Evolutionary conservation across 2,113 vertebrate genomes (phyloP), one percentile per base, ranked within the genome.

Genomic region (Hirundichthys speculiger): DNA sequence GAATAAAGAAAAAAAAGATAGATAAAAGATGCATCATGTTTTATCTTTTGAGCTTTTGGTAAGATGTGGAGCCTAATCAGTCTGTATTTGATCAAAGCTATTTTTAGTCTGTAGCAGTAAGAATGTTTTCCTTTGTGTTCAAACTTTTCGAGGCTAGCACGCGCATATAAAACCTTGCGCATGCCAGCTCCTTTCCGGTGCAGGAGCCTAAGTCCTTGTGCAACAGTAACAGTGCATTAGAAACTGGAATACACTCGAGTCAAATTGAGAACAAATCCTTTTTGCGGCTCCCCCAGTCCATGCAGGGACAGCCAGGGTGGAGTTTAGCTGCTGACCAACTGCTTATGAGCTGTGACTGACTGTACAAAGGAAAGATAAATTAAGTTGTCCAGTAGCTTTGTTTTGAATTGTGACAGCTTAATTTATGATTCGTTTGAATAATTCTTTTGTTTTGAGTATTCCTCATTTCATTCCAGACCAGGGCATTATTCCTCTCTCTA

Each of bases 181-280:
- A 88, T 77, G 79, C 69, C 56, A 63, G 38, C 43, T 50, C 75
- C 50, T 89, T 91, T 86, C 84, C 75, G 25, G 82, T 75, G 21
- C 51, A 40, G 27, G 22, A 61, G 73, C 46, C 79, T 86, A 82
- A 91, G 77, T 84, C 75, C 64, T 83, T 83, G 78, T 65, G 77
- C 83, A 86, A 80, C 65, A 81, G 69, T 64, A 69, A 72, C 75
- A 76, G 70, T 76, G 68, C 50, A 25, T 78, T 71, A 82, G 80
- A 75, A 82, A 80, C 72, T 55, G 66, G 80, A 86, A 82, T 69
- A 82, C 67, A 86, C 62, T 86, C 86, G 80, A 83, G 79, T 77
- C 62, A 74, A 79, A 83, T 62, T 6, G 22, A 72, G 57, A 61
- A 42, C 43, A 86, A 85, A 86, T 87, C 73, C 73, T 72, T 80